Percentiles rank a stretch among this genome's conserved stretches.
Conservation (phyloP, 2,113 vertebrate species). For the Pterophyllum scalare region DNA sequence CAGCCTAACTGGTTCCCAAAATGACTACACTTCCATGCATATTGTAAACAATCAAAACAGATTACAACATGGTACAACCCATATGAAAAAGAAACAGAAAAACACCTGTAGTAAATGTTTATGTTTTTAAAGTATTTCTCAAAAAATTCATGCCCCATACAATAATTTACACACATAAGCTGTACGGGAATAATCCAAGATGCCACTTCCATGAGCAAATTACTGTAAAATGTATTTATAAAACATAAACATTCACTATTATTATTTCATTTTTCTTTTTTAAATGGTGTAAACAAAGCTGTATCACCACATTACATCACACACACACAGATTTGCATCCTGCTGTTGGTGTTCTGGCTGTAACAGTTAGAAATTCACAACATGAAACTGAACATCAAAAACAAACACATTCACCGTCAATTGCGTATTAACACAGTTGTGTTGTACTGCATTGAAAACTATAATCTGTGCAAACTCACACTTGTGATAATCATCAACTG, state of each 20-base stretch:
- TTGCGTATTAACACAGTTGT: slow-evolving; percentile 19
- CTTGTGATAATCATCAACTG: slow-evolving; percentile 20
- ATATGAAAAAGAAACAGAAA: slow-evolving; percentile 6
- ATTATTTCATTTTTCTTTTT: background rate
- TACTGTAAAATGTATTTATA: background rate
- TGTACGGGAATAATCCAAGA: background rate
- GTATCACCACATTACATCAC: slow-evolving; percentile 41
- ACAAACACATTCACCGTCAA: slow-evolving; percentile 20
- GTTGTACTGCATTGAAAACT: slow-evolving; percentile 41
- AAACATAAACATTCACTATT: slow-evolving; percentile 11
- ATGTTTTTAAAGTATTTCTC: background rate
- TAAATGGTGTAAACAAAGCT: slow-evolving; percentile 41
- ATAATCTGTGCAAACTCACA: slow-evolving; percentile 50
- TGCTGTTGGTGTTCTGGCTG: slow-evolving; percentile 23
- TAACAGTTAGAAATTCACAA: slow-evolving; percentile 34
- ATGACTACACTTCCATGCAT: slow-evolving; percentile 48
- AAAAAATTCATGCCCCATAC: background rate
- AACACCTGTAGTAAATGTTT: slow-evolving; percentile 7
- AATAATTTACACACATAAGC: background rate
- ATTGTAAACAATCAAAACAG: slow-evolving; percentile 50
- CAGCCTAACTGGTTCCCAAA: slow-evolving; percentile 15
- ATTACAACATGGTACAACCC: slow-evolving; percentile 26
- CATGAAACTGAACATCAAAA: slow-evolving; percentile 30
- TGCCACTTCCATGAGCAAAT: background rate
- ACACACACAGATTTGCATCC: slow-evolving; percentile 22